phyloP scores from a whole-genome alignment of 1,140 invertebrate genomes.

The Melanaphis sacchari region DNA sequence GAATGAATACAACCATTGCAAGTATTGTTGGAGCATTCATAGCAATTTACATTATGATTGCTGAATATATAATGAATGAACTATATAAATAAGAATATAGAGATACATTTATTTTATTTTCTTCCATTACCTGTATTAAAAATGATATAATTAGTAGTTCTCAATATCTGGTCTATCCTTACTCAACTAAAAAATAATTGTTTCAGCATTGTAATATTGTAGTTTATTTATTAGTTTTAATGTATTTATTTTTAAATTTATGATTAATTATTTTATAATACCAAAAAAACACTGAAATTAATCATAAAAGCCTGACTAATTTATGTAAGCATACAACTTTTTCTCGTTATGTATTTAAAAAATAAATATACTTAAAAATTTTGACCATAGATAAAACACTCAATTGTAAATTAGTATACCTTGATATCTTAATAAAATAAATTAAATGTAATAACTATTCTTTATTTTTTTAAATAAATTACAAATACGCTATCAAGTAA shows the following conservation, averaged over 20 bases:
- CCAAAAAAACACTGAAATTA: neutral
- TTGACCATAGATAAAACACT: neutral
- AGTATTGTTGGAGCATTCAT: slow-evolving; percentile 77
- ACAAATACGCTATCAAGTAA: neutral
- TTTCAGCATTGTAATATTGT: neutral
- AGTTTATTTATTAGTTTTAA: neutral
- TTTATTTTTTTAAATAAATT: neutral
- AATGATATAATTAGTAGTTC: neutral
- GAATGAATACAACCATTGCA: slow-evolving; percentile 76
- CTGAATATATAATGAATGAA: slow-evolving; percentile 70
- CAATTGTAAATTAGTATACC: no score
- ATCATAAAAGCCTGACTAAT: neutral
- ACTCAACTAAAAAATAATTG: neutral
- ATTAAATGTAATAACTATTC: neutral
- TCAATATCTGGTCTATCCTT: neutral
- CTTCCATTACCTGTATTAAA: neutral
- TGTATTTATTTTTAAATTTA: neutral
- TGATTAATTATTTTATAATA: neutral
- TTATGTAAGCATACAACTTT: neutral
- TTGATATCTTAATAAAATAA: neutral
- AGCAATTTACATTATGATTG: slow-evolving; percentile 77
- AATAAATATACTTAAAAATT: neutral
- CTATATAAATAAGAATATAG: slow-evolving; percentile 61
- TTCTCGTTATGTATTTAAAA: neutral
- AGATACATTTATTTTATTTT: neutral